These are phyloP conservation scores for Scaeva pyrastri DNA, from an alignment of 2,888 invertebrate species.

Conservation along the genomic window DNA sequence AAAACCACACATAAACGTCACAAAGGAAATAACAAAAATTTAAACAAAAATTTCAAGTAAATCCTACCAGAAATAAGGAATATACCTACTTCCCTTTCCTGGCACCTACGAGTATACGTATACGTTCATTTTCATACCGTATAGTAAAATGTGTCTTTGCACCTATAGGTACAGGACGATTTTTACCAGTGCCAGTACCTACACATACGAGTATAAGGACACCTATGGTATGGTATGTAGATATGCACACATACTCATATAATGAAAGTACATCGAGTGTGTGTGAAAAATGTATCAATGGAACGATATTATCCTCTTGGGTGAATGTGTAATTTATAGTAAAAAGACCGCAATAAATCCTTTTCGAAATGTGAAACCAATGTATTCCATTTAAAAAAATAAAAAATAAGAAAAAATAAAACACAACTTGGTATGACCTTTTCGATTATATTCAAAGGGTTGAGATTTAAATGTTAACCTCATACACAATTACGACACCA, in stretches of 20 bases:
- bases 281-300: conserved; percentile 41
- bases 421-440: background rate
- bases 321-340: conserved; percentile 54
- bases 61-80: conserved; percentile 6
- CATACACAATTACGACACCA: conserved; percentile 1
- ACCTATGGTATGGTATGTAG: too few relatives aligned
- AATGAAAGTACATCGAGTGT: background rate
- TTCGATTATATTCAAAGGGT: conserved; percentile 12
- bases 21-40: conserved; percentile 14
- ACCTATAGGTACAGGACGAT: background rate
- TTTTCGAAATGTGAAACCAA: conserved; percentile 42
- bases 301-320: conserved; percentile 44
- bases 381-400: conserved; percentile 17
- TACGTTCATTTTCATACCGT: background rate
- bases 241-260: too few relatives aligned
- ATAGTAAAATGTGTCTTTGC: background rate
- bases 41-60: conserved; percentile 24
- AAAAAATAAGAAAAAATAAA: too few relatives aligned
- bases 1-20: background rate
- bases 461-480: conserved; percentile 2
- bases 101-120: background rate
- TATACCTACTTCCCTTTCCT: background rate
- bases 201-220: too few relatives aligned
- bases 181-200: too few relatives aligned
- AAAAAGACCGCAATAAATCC: conserved; percentile 58